A percentile compares a stretch with the other conserved stretches of the same genome.
These are phyloP conservation scores for Uropetala carovei DNA, from an alignment of 2,888 invertebrate genomes.

Conservation along the genomic window DNA sequence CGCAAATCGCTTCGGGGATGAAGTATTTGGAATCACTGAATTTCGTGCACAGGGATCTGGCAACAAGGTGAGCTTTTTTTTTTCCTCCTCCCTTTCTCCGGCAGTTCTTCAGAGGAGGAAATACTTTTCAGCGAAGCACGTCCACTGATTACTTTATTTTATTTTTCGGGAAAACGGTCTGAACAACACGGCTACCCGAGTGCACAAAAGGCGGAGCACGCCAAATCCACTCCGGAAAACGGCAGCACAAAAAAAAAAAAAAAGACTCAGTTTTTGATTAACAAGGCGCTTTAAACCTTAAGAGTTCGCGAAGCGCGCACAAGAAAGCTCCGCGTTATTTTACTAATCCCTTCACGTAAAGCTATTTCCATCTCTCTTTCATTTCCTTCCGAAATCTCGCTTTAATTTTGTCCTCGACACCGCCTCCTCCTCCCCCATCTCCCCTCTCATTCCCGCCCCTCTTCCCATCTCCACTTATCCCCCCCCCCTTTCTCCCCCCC, in stretches of 20 bases:
- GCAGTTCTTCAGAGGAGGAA: no score
- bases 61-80: constrained; percentile 82
- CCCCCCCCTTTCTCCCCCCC: neutral
- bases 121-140: no score
- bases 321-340: neutral
- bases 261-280: no score
- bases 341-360: neutral
- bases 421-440: no score
- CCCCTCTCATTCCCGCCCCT: neutral
- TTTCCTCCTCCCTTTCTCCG: neutral
- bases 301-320: neutral
- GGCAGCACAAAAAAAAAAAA: no score
- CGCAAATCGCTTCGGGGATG: constrained; percentile 93
- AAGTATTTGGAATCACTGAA: constrained; percentile 91
- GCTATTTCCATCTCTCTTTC: neutral
- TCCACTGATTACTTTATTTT: neutral
- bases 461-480: neutral
- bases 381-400: neutral
- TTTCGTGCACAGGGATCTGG: constrained; percentile 91
- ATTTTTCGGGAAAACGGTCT: neutral
- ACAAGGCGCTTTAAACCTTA: neutral
- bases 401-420: neutral
- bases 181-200: neutral
- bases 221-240: no score
- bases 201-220: no score